phyloP scores from a whole-genome alignment of 2,888 invertebrate genomes.

The Aleiodes alternator region DNA sequence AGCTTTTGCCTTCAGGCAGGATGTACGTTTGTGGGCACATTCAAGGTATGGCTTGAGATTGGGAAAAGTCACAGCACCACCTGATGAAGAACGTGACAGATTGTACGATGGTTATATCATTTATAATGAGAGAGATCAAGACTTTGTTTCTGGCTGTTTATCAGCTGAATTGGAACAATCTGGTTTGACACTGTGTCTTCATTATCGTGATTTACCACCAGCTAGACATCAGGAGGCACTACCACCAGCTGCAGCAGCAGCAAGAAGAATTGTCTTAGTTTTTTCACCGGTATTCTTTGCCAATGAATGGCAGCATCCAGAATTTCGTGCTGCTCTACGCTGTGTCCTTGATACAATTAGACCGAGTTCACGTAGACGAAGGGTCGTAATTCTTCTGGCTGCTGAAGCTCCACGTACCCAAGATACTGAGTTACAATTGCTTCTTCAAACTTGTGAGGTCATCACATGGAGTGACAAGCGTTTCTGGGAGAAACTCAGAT shows the following conservation, averaged over 20 bases:
- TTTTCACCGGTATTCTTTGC: constrained; percentile 88
- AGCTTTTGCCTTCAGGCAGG: constrained; percentile 85
- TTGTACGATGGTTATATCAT: constrained; percentile 90
- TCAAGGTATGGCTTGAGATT: constrained; percentile 86
- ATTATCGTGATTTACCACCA: constrained; percentile 73
- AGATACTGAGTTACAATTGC: constrained; percentile 85
- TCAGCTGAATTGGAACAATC: constrained; percentile 84
- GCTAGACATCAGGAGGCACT: constrained; percentile 77
- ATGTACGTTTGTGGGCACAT: constrained; percentile 87
- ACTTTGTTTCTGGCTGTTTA: constrained; percentile 83
- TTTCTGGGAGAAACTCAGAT: constrained; percentile 90
- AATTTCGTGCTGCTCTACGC: constrained; percentile 88
- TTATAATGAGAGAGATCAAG: constrained; percentile 88
- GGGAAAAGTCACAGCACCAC: constrained; percentile 71
- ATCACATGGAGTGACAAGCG: constrained; percentile 86
- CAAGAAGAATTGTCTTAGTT: constrained; percentile 87
- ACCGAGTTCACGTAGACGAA: constrained; percentile 68
- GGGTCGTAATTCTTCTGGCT: constrained; percentile 77
- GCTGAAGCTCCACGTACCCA: constrained; percentile 83
- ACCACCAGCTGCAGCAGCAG: constrained; percentile 80
- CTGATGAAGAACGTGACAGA: constrained; percentile 78
- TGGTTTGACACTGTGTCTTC: constrained; percentile 82
- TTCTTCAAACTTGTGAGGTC: constrained; percentile 83
- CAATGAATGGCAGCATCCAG: constrained; percentile 89
- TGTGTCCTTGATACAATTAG: constrained; percentile 82